These are phyloP conservation scores for Stomatorhinus ivindoensis DNA, from an alignment of 2,113 vertebrate genomes.

Conservation along the genomic window DNA sequence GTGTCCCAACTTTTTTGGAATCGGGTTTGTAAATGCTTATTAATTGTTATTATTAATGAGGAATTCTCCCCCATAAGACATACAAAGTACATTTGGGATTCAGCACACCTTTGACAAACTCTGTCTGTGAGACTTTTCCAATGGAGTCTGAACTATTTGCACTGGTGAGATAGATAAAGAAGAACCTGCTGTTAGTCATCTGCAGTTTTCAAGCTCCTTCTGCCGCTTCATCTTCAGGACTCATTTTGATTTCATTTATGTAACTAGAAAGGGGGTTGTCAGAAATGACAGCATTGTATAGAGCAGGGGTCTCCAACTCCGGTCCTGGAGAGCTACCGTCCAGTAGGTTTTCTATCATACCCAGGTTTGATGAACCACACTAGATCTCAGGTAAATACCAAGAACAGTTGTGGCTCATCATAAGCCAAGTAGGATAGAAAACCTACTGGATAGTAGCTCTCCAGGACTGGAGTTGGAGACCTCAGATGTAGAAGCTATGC, in stretches of 20 bases:
- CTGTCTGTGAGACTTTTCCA: neutral
- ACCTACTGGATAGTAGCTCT: no score
- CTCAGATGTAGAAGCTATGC: no score
- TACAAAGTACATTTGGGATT: neutral
- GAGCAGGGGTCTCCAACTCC: no score
- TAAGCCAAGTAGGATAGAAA: no score
- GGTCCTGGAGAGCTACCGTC: no score
- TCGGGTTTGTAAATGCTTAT: no score
- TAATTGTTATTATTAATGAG: neutral
- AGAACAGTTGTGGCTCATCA: no score
- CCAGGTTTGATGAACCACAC: no score
- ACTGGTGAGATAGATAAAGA: neutral
- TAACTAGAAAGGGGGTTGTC: neutral
- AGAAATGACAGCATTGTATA: neutral
- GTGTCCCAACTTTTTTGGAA: no score
- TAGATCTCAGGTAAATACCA: no score
- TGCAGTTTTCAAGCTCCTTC: neutral
- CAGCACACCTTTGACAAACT: neutral
- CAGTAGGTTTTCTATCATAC: no score
- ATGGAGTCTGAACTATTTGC: neutral
- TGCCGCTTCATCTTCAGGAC: neutral
- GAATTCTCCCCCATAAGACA: neutral
- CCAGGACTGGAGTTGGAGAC: no score
- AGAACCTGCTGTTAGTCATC: neutral
- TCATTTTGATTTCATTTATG: neutral